These are phyloP conservation scores for Callopanchax toddi DNA, from an alignment of 2,113 vertebrate genomes.

Conservation along the genomic window DNA sequence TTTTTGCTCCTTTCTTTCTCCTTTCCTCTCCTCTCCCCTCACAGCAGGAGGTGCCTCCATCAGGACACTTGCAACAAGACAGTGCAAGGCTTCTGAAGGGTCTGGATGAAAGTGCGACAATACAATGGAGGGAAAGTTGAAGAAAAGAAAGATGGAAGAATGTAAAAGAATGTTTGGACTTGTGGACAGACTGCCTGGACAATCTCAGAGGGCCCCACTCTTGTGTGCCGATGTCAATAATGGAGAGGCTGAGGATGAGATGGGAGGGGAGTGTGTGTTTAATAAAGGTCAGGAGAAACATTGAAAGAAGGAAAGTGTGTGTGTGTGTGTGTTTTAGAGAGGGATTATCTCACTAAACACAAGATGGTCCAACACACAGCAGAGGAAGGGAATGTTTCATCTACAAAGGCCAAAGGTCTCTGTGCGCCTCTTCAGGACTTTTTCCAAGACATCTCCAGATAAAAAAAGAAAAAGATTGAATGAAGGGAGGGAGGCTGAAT, in stretches of 20 bases:
- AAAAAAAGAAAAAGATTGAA: neutral
- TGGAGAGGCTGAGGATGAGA: constrained; percentile 35
- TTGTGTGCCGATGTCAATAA: constrained; percentile 73
- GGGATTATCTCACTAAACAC: constrained; percentile 66
- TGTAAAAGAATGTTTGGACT: constrained; percentile 66
- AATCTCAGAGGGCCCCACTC: constrained; percentile 66
- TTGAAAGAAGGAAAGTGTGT: constrained; percentile 25
- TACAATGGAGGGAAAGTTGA: constrained; percentile 50
- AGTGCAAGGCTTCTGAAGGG: constrained; percentile 62
- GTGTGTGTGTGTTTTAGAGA: constrained; percentile 42
- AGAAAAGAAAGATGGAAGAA: constrained; percentile 22
- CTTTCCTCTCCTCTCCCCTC: constrained; percentile 34
- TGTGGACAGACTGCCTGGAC: constrained; percentile 58
- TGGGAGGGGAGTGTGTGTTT: constrained; percentile 22
- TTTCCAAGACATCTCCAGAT: constrained; percentile 16
- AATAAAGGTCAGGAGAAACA: constrained; percentile 49
- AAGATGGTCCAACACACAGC: constrained; percentile 55
- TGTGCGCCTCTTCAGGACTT: constrained; percentile 38
- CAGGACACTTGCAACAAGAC: constrained; percentile 45
- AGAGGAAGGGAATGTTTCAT: constrained; percentile 54
- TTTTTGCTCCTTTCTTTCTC: constrained; percentile 27
- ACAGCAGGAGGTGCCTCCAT: constrained; percentile 69
- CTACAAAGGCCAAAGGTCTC: constrained; percentile 66
- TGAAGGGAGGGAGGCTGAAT: neutral
- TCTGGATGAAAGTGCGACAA: constrained; percentile 73